A percentile compares a stretch with the other conserved stretches of the same genome.
These are phyloP conservation scores for Latrodectus geometricus DNA, from an alignment of 1,140 invertebrate species.

Conservation along the genomic window DNA sequence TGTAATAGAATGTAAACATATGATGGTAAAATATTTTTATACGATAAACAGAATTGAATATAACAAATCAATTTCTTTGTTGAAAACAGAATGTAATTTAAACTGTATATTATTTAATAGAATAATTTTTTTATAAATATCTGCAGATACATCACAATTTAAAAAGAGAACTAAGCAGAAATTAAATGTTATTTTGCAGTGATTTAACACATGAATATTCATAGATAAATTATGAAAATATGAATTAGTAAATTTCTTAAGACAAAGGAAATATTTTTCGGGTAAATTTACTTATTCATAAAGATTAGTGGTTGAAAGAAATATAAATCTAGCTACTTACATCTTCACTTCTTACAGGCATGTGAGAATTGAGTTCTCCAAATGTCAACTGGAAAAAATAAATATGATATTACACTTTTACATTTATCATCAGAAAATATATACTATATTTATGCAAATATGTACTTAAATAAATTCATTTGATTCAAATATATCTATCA, in stretches of 20 bases:
- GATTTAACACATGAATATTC: neutral
- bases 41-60: neutral
- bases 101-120: neutral
- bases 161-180: no score
- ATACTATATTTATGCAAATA: neutral
- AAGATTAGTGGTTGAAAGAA: neutral
- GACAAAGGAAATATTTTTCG: neutral
- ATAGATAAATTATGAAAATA: neutral
- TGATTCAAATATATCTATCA: no score
- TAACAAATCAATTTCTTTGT: neutral
- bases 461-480: neutral
- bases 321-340: constrained; percentile 10
- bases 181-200: no score
- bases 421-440: neutral
- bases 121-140: neutral
- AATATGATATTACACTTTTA: neutral
- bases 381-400: constrained; percentile 38
- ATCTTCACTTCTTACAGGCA: constrained; percentile 48
- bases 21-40: neutral
- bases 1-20: neutral
- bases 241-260: neutral
- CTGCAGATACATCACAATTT: neutral
- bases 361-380: constrained; percentile 54
- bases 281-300: no score
- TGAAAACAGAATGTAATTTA: neutral